phyloP scores from a whole-genome alignment of 1,140 invertebrate species.

The Ridgeia piscesae region DNA sequence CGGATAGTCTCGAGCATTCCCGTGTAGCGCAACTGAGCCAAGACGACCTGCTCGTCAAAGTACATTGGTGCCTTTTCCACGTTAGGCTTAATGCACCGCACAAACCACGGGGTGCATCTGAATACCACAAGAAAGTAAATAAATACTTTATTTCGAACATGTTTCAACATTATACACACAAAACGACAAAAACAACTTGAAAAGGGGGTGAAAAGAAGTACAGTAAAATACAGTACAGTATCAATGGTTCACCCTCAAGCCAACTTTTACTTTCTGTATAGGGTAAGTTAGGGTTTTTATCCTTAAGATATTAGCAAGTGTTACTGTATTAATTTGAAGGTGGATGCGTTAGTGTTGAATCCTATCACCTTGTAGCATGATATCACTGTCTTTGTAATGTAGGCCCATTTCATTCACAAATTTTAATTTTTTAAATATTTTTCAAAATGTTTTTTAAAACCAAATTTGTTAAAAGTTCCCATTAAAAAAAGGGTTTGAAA shows the following conservation, averaged over 20 bases:
- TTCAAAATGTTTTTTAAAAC: not conserved
- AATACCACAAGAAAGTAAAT: too few species aligned
- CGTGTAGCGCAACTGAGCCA: constrained; percentile 90
- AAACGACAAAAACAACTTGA: too few species aligned
- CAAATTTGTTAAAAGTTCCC: too few species aligned
- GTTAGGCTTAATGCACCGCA: constrained; percentile 98
- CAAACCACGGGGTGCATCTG: constrained; percentile 92
- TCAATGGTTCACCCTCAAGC: too few species aligned
- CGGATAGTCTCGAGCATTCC: constrained; percentile 96
- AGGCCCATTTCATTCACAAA: not conserved
- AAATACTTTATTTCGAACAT: too few species aligned
- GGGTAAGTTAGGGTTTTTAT: too few species aligned
- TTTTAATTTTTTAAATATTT: not conserved
- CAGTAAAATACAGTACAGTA: too few species aligned
- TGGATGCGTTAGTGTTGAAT: not conserved
- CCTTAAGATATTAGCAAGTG: too few species aligned
- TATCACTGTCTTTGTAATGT: not conserved
- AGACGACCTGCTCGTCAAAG: constrained; percentile 91
- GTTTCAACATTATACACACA: too few species aligned
- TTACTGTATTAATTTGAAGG: not conserved
- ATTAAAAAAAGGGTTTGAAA: too few species aligned
- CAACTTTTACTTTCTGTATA: too few species aligned
- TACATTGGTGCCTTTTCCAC: constrained; percentile 89
- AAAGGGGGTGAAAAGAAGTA: too few species aligned
- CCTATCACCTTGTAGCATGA: not conserved